A percentile compares a stretch with the other conserved stretches of the same genome.
These are phyloP conservation scores for Enteromius anoplus DNA, from an alignment of 2,797 vertebrate species.

Conservation along the genomic window DNA sequence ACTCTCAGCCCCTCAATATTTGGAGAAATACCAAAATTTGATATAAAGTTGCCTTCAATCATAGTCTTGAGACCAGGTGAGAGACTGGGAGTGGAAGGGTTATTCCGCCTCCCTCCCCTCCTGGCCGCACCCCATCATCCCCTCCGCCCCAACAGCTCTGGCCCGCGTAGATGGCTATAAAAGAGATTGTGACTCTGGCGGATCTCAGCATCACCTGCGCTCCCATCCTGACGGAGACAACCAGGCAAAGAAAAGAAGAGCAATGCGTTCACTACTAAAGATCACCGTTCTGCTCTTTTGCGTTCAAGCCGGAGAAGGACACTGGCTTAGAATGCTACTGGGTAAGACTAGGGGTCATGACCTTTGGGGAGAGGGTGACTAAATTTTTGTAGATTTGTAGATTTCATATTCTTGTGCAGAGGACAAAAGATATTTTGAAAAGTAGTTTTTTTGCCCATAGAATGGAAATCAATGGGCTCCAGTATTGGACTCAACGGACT, in stretches of 20 bases:
- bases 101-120: conserved; percentile 61
- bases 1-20: conserved; percentile 49
- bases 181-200: conserved; percentile 72
- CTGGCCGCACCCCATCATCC: conserved; percentile 59
- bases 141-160: conserved; percentile 51
- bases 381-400: not conserved
- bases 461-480: not conserved
- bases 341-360: conserved; percentile 67
- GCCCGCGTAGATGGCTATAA: conserved; percentile 73
- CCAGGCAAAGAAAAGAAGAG: conserved; percentile 18
- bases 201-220: conserved; percentile 70
- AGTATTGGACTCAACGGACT: not conserved
- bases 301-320: conserved; percentile 68
- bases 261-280: conserved; percentile 72
- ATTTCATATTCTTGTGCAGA: not conserved
- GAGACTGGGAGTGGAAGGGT: conserved; percentile 69
- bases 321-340: conserved; percentile 63
- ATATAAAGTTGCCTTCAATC: conserved; percentile 66
- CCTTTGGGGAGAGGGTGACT: not conserved
- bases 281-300: conserved; percentile 72
- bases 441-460: not conserved
- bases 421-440: not conserved
- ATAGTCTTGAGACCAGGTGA: conserved; percentile 71
- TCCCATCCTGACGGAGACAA: conserved; percentile 47
- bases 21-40: conserved; percentile 71